Evolutionary conservation across 1,140 invertebrate species (phyloP).

Genomic region (Sesamia nonagrioides): DNA sequence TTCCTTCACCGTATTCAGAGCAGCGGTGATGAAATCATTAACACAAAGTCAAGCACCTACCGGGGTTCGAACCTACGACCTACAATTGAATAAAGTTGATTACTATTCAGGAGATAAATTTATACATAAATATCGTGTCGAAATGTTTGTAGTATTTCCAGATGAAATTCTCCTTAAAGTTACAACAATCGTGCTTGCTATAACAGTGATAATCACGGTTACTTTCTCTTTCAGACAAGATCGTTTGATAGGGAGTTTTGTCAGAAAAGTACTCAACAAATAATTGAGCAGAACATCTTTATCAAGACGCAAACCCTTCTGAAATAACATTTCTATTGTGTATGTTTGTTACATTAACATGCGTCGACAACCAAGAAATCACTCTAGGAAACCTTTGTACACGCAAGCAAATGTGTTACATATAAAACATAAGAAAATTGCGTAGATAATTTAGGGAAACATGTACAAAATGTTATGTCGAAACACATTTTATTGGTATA

Average conservation of each 20-base stretch:
- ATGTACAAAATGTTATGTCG: slow-evolving; percentile 20
- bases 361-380: background rate
- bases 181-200: no score
- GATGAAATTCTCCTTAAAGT: background rate
- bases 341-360: background rate
- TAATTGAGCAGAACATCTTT: background rate
- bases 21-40: no score
- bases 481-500: slow-evolving; percentile 27
- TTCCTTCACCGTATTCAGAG: no score
- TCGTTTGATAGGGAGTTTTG: no score
- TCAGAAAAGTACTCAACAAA: background rate
- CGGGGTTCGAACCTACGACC: no score
- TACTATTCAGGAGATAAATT: background rate
- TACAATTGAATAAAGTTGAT: no score
- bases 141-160: background rate
- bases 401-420: background rate
- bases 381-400: slow-evolving; percentile 9
- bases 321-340: background rate
- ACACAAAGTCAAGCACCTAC: no score
- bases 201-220: no score
- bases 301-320: background rate
- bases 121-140: background rate
- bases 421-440: background rate
- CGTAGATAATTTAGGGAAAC: slow-evolving; percentile 6
- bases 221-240: no score